Conservation (phyloP, 1,140 invertebrate genomes). For the Ganaspis sp. region DNA sequence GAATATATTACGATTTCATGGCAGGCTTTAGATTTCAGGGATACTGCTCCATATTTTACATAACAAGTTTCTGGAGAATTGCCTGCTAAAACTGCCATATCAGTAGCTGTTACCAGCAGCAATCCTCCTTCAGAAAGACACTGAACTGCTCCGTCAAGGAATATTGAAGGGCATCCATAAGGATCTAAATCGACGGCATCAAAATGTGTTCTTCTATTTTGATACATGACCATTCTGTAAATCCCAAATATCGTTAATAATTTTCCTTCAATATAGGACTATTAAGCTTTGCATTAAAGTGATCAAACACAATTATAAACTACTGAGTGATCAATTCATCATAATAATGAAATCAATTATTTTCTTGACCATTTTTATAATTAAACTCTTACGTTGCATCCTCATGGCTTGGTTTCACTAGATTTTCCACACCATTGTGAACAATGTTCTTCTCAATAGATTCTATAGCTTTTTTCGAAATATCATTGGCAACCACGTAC, state of each 20-base stretch:
- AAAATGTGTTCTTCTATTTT: slow-evolving; percentile 85
- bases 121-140: slow-evolving; percentile 86
- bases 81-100: slow-evolving; percentile 97
- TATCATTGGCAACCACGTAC: slow-evolving; percentile 95
- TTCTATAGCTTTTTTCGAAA: slow-evolving; percentile 90
- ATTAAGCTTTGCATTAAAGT: too few relatives aligned
- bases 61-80: slow-evolving; percentile 96
- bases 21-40: slow-evolving; percentile 90
- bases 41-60: slow-evolving; percentile 95
- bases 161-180: slow-evolving; percentile 95
- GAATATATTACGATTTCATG: slow-evolving; percentile 91
- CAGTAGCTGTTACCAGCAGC: slow-evolving; percentile 97
- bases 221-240: slow-evolving; percentile 90
- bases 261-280: too few relatives aligned
- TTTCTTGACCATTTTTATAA: slow-evolving; percentile 38
- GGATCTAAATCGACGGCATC: slow-evolving; percentile 97
- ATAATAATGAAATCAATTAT: too few relatives aligned
- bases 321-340: too few relatives aligned
- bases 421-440: slow-evolving; percentile 85
- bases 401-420: slow-evolving; percentile 84
- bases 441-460: slow-evolving; percentile 90
- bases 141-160: slow-evolving; percentile 95
- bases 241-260: too few relatives aligned
- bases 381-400: slow-evolving; percentile 87
- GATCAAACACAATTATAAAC: too few relatives aligned